Evolutionary conservation across 2,888 invertebrate genomes (phyloP).

Genomic region (Notodonta ziczac): DNA sequence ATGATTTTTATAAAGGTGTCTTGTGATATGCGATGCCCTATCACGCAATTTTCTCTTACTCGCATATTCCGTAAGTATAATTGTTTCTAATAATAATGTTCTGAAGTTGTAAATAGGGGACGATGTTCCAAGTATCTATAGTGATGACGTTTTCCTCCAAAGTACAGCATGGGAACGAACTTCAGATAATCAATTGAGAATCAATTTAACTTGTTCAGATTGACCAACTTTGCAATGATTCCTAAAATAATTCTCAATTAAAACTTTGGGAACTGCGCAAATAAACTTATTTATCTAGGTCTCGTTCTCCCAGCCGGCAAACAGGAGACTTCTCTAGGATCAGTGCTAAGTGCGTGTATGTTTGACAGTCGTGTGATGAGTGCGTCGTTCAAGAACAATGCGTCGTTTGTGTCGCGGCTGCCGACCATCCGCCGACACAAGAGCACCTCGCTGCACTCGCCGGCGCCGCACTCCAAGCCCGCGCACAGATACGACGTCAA

Average conservation of each 20-base stretch:
- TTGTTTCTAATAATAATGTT: too few species aligned
- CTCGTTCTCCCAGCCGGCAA: background rate
- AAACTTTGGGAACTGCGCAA: constrained; percentile 1
- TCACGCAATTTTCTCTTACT: too few species aligned
- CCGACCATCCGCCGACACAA: constrained; percentile 94
- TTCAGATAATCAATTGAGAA: background rate
- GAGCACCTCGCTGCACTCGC: constrained; percentile 91
- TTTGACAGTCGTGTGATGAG: constrained; percentile 87
- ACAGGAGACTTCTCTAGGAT: background rate
- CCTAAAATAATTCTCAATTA: background rate
- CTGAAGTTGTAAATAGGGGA: too few species aligned
- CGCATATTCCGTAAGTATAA: too few species aligned
- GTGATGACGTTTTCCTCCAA: background rate
- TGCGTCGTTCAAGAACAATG: constrained; percentile 96
- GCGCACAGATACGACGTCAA: constrained; percentile 89
- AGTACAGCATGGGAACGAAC: background rate
- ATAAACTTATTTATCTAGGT: background rate
- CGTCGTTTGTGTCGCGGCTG: constrained; percentile 95
- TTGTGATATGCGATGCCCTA: too few species aligned
- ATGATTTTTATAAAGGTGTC: too few species aligned
- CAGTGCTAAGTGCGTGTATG: constrained; percentile 46
- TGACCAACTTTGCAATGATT: background rate
- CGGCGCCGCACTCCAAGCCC: constrained; percentile 87
- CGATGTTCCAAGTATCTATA: background rate
- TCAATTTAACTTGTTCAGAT: constrained; percentile 1